Evolutionary conservation across 1,140 invertebrate species (phyloP).

Genomic region (Drosophila orosa): DNA sequence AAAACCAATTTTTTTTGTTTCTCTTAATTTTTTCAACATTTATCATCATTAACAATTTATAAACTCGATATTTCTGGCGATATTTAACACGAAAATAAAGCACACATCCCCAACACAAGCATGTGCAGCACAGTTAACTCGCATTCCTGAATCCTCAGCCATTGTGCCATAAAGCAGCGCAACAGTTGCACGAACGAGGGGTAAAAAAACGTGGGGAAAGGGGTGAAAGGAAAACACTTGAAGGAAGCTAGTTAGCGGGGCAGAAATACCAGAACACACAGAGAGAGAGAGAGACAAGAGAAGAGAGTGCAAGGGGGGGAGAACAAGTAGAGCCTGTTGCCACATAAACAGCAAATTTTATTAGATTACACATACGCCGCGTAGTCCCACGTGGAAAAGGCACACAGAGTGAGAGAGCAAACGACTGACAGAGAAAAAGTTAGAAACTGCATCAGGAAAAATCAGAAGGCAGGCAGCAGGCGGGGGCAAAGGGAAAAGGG

Average conservation of each 20-base stretch:
- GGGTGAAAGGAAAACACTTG: conserved; percentile 19
- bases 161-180: conserved; percentile 56
- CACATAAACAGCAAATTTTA: conserved; percentile 82
- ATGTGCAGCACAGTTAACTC: conserved; percentile 62
- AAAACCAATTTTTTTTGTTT: no score
- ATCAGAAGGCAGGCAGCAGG: conserved; percentile 10
- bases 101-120: conserved; percentile 5
- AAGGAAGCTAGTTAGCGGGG: conserved; percentile 30
- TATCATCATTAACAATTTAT: background rate
- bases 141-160: conserved; percentile 26
- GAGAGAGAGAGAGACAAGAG: background rate
- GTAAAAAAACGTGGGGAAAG: conserved; percentile 2
- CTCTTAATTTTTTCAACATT: background rate
- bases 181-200: conserved; percentile 48
- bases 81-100: background rate
- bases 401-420: background rate
- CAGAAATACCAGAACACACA: background rate
- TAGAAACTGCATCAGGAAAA: conserved; percentile 36
- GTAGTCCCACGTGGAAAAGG: conserved; percentile 30
- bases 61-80: background rate
- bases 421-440: conserved; percentile 14
- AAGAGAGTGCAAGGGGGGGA: background rate
- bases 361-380: conserved; percentile 80
- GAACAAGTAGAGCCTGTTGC: conserved; percentile 59
- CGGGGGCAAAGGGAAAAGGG: conserved; percentile 24